Evolutionary conservation across 2,888 invertebrate species (phyloP).

Genomic region (Steinernema hermaphroditum): DNA sequence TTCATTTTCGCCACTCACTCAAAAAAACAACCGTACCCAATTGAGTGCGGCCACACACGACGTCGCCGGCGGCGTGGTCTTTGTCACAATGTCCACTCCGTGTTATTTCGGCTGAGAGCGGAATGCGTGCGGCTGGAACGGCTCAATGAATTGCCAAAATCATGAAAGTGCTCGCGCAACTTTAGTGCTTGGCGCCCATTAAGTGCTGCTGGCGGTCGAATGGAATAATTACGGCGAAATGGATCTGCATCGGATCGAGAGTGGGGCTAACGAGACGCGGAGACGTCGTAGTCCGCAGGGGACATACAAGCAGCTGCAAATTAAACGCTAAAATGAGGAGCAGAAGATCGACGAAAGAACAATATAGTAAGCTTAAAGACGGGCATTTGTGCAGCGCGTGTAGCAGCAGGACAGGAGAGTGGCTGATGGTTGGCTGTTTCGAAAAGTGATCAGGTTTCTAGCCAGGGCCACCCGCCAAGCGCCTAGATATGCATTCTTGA

Average conservation of each 20-base stretch:
- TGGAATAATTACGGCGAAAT: constrained; percentile 24
- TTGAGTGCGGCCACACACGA: background rate
- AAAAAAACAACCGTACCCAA: background rate
- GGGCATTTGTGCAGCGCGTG: background rate
- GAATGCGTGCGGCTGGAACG: background rate
- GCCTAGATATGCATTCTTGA: background rate
- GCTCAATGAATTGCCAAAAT: background rate
- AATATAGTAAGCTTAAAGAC: background rate
- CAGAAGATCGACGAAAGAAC: background rate
- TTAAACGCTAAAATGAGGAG: constrained; percentile 23
- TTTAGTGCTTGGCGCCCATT: constrained; percentile 6
- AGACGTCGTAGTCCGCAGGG: background rate
- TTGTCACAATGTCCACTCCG: too few relatives aligned
- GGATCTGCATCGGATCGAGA: constrained; percentile 20
- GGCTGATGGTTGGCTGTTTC: too few relatives aligned
- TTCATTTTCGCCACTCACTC: too few relatives aligned
- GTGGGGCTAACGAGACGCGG: background rate
- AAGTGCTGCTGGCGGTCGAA: background rate
- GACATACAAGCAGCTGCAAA: constrained; percentile 1
- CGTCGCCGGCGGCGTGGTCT: background rate
- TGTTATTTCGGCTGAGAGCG: too few relatives aligned
- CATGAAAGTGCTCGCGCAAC: background rate
- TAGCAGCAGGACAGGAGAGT: background rate
- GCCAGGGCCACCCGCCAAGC: background rate
- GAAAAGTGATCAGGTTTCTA: background rate